Conservation (phyloP, 2,888 invertebrate species). For the Phalangium opilio region DNA sequence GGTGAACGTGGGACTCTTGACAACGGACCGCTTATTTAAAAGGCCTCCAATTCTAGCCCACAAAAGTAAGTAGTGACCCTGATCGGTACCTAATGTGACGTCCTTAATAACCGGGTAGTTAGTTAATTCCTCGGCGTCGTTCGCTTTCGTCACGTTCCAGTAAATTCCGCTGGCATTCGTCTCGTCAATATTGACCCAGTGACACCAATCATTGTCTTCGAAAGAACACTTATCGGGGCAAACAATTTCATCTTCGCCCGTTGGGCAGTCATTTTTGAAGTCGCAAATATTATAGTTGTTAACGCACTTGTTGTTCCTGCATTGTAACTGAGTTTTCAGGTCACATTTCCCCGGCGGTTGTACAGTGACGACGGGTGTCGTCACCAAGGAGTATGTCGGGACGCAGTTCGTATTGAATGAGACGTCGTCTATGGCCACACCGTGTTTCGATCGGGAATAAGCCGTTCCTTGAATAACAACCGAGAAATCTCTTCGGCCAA, state of each 20-base stretch:
- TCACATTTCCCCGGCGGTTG: slow-evolving; percentile 12
- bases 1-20: slow-evolving; percentile 9
- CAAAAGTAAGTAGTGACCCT: slow-evolving; percentile 11
- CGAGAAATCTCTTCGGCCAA: slow-evolving; percentile 10
- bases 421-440: slow-evolving; percentile 17
- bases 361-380: slow-evolving; percentile 13
- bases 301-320: slow-evolving; percentile 15
- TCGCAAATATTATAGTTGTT: slow-evolving; percentile 12
- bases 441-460: slow-evolving; percentile 5
- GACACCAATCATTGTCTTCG: slow-evolving; percentile 11
- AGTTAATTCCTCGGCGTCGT: slow-evolving; percentile 1
- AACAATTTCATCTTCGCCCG: slow-evolving; percentile 15
- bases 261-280: slow-evolving; percentile 14
- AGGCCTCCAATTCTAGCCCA: slow-evolving; percentile 2
- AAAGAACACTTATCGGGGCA: slow-evolving; percentile 16
- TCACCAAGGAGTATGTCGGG: slow-evolving; percentile 10
- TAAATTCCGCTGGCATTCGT: slow-evolving; percentile 5
- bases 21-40: slow-evolving; percentile 3
- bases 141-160: slow-evolving; percentile 11
- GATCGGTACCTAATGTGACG: slow-evolving; percentile 7
- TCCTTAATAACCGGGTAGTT: slow-evolving; percentile 9
- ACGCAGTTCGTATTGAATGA: slow-evolving; percentile 15
- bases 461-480: slow-evolving; percentile 12
- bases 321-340: slow-evolving; percentile 9
- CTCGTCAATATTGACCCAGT: slow-evolving; percentile 6